Evolutionary conservation across 2,113 vertebrate genomes (phyloP), one percentile per base, ranked within the genome.

Genomic region (Catharus minimus): DNA sequence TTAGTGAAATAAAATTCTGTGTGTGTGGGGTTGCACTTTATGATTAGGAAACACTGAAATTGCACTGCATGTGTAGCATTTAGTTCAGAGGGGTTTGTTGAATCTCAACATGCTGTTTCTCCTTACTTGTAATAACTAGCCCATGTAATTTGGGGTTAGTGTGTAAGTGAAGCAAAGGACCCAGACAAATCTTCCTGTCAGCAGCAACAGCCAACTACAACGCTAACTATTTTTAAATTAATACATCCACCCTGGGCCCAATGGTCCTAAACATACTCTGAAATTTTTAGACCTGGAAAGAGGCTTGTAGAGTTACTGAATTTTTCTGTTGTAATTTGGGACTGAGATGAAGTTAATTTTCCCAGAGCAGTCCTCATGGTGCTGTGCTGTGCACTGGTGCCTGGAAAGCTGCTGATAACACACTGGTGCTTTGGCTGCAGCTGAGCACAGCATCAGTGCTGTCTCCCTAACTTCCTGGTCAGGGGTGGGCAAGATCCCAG

Each of bases 71-170:
- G 4, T 4, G 9, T 15, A 75, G 28, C 30, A 66, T 20, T n/a
- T 53, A 30, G 50, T 39, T 78, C 53, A 75, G 57, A 28, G n/a
- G 7, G 7, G 3, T 36, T 21, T 39, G 15, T 15, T 36, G 20
- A 43, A 27, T 78, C 52, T 56, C 39, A 82, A 23, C 11, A 20
- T 1, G 21, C 39, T 52, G 2, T 44, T 67, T 78, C 57, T 67
- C 32, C 46, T 90, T 73, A 36, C n/a, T 32, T 3, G 2, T 41
- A 80, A 30, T 14, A 23, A 68, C n/a, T 46, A 84, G 10, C 24
- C 15, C 2, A 3, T 1, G 1, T 33, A 82, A 58, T 71, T 58
- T 47, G 44, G 24, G 11, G 6, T 36, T 32, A 53, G 15, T 0
- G 0, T 22, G 17, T 9, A 33, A 52, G 1, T 52, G 56, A 88